A percentile compares a stretch with the other conserved stretches of the same genome.
Evolutionary conservation across 1,140 invertebrate genomes (phyloP).

Genomic region (Heliconius hermathena): DNA sequence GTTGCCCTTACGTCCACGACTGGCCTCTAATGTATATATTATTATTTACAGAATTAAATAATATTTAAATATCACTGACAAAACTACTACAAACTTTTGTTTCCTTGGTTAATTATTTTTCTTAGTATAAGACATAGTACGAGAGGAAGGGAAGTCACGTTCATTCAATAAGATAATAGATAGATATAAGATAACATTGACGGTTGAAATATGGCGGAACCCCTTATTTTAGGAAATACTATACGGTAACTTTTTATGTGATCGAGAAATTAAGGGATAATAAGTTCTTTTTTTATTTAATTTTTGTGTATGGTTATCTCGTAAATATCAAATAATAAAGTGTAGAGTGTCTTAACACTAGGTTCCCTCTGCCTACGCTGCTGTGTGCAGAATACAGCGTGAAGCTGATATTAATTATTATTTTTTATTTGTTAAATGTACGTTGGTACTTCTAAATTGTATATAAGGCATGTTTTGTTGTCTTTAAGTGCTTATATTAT

Average conservation of each 20-base stretch:
- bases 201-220: neutral
- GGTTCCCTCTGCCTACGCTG: too few relatives aligned
- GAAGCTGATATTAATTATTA: neutral
- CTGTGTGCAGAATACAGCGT: too few relatives aligned
- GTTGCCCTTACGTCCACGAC: too few relatives aligned
- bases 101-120: too few relatives aligned
- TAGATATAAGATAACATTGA: neutral
- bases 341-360: too few relatives aligned
- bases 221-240: neutral
- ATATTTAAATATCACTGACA: too few relatives aligned
- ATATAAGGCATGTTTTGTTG: neutral
- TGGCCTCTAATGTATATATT: too few relatives aligned
- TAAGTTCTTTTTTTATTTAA: neutral
- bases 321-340: neutral
- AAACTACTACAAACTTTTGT: too few relatives aligned
- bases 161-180: neutral
- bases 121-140: too few relatives aligned
- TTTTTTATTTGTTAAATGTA: conserved; percentile 2
- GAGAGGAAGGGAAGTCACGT: too few relatives aligned
- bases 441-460: neutral
- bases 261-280: neutral
- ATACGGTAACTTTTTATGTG: neutral
- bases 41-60: too few relatives aligned
- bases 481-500: neutral
- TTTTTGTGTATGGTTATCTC: neutral